Percentiles rank a stretch among this genome's conserved stretches.
These are phyloP conservation scores for Drosophila histrio DNA, from an alignment of 2,888 invertebrate species.

Conservation along the genomic window DNA sequence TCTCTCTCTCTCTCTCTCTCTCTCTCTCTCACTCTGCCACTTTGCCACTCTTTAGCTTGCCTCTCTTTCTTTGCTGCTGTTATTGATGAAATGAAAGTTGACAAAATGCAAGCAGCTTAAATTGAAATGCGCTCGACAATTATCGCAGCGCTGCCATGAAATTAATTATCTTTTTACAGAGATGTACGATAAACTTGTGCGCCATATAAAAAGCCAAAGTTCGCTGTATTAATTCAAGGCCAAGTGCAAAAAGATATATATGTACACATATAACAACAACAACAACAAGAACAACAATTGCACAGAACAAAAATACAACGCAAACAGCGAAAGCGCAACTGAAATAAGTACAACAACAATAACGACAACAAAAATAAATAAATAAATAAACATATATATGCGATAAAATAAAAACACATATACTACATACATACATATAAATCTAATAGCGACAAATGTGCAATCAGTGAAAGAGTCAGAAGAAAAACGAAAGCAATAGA, in stretches of 20 bases:
- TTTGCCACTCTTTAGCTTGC: neutral
- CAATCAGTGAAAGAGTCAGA: constrained; percentile 1
- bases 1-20: neutral
- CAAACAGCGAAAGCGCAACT: constrained; percentile 50
- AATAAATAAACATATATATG: constrained; percentile 19
- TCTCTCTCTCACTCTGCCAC: neutral
- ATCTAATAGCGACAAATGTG: constrained; percentile 9
- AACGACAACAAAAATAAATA: neutral
- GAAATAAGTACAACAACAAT: constrained; percentile 17
- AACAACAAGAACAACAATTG: constrained; percentile 22
- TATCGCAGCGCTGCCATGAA: constrained; percentile 66
- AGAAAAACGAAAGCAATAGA: neutral
- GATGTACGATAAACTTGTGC: constrained; percentile 78
- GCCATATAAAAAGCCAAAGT: constrained; percentile 79
- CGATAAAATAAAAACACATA: neutral
- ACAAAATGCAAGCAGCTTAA: constrained; percentile 72
- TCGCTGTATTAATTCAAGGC: constrained; percentile 83
- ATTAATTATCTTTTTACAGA: constrained; percentile 77
- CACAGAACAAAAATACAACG: constrained; percentile 30
- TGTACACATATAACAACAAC: constrained; percentile 9
- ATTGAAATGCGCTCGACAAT: constrained; percentile 74
- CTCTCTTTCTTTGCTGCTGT: neutral
- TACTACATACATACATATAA: neutral
- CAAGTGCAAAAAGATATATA: constrained; percentile 66
- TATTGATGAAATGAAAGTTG: constrained; percentile 62